These are phyloP conservation scores for Pinna nobilis DNA, from an alignment of 1,140 invertebrate species.

Conservation along the genomic window DNA sequence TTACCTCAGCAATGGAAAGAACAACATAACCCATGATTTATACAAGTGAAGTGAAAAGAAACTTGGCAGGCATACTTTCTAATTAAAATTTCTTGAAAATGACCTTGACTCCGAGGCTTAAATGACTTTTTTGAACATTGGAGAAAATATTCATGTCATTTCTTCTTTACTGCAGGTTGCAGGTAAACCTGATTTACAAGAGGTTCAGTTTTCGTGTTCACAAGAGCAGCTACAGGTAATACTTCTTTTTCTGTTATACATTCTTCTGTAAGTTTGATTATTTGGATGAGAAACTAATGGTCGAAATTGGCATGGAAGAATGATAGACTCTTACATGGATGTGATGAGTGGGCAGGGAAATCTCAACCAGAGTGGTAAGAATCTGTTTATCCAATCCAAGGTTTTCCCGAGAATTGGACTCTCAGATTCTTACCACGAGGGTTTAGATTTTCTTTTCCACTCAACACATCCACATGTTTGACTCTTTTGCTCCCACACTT, in stretches of 20 bases:
- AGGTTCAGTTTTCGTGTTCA: slow-evolving; percentile 70
- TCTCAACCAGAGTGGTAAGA: too few relatives aligned
- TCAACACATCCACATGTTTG: too few relatives aligned
- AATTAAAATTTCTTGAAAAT: not conserved
- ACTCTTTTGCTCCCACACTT: too few relatives aligned
- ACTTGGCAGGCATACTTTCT: not conserved
- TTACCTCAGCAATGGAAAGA: not conserved
- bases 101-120: not conserved
- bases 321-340: too few relatives aligned
- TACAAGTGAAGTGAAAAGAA: not conserved
- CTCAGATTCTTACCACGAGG: too few relatives aligned
- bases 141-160: not conserved
- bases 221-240: slow-evolving; percentile 70
- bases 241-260: not conserved
- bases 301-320: too few relatives aligned
- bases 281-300: too few relatives aligned
- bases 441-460: too few relatives aligned
- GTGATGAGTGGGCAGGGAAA: too few relatives aligned
- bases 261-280: not conserved
- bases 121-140: not conserved
- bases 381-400: too few relatives aligned
- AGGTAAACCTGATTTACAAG: slow-evolving; percentile 56
- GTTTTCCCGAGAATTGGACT: too few relatives aligned
- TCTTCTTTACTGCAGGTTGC: slow-evolving; percentile 51
- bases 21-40: not conserved